Evolutionary conservation across 2,888 invertebrate species (phyloP), one percentile per base, ranked within the genome.

Genomic region (Chesias legatella): DNA sequence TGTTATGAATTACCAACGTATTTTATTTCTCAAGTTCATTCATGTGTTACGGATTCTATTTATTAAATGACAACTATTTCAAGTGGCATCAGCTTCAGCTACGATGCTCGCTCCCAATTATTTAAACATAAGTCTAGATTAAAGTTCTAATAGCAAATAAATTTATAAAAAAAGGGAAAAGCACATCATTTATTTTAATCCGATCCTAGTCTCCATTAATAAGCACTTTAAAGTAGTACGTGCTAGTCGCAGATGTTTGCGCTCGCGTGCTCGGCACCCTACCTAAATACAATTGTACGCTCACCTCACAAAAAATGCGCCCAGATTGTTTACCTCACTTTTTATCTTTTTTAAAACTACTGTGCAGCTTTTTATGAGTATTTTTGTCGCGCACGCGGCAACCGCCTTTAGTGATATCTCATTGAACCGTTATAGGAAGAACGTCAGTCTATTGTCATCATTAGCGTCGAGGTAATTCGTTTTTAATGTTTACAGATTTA

Each of bases 321-420:
- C 69, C 81, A 73, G 78, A 80, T 84, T 86, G 83, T 88, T 86
- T 86, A 86, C 85, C 79, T 80, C 85, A 82, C 78, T 82, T 86
- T 86, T 84, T 84, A 83, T 73, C 71, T 85, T 88, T 85, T 82
- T 81, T 63, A 70, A 36, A 79, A 79, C 75, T 78, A 69, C 74
- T 77, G 75, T 79, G 78, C 67, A 64, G 63, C 64, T 79, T 83
- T 84, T 82, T 83, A 67, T 71, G 63, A 56, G 69, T 78, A 80
- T 81, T 82, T 83, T 75, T 69, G 79, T 78, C 77, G 75, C 78
- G 77, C 82, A 77, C 81, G 82, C 81, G 79, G 79, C 82, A 48
- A 58, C 65, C 61, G 67, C 71, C 72, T 75, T 75, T 82, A 73
- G 71, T 73, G 58, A 63, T 59, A 60, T 64, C 67, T 75, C 82